A percentile compares a stretch with the other conserved stretches of the same genome.
Conservation (phyloP, 2,888 invertebrate species). For the Heterodera filipjevi region DNA sequence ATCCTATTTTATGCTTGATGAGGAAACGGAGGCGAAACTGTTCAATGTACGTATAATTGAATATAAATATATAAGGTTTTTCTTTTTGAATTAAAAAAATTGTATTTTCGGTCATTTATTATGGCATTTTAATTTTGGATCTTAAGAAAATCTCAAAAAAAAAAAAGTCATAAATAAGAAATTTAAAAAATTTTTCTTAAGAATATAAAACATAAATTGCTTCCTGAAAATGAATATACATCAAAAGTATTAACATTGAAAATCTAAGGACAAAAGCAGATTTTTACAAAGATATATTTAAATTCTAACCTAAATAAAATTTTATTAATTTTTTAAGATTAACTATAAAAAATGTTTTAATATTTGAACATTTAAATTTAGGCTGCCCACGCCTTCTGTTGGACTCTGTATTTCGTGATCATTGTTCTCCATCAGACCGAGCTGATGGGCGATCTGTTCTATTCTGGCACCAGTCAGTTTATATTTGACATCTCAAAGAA, state of each 20-base stretch:
- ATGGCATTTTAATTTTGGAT: too few species aligned
- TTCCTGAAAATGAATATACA: too few species aligned
- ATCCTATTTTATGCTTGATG: not conserved
- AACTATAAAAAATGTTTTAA: too few species aligned
- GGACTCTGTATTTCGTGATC: not conserved
- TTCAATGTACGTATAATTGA: not conserved
- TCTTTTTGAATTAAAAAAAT: too few species aligned
- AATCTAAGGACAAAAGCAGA: not conserved
- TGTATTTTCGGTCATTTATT: too few species aligned
- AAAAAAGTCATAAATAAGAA: too few species aligned
- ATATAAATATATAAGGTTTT: too few species aligned
- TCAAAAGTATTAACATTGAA: too few species aligned
- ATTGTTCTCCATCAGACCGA: not conserved
- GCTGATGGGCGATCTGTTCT: not conserved
- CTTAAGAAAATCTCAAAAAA: too few species aligned
- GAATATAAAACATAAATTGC: too few species aligned
- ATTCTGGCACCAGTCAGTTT: not conserved
- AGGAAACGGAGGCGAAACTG: not conserved
- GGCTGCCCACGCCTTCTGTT: constrained; percentile 1
- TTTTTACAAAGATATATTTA: not conserved
- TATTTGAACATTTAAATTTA: not conserved
- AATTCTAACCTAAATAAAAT: not conserved
- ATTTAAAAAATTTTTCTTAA: too few species aligned
- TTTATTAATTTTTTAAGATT: too few species aligned
- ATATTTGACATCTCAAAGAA: not conserved